phyloP scores from a whole-genome alignment of 64 coral and sea anemone genomes.

The Pocillopora verrucosa region DNA sequence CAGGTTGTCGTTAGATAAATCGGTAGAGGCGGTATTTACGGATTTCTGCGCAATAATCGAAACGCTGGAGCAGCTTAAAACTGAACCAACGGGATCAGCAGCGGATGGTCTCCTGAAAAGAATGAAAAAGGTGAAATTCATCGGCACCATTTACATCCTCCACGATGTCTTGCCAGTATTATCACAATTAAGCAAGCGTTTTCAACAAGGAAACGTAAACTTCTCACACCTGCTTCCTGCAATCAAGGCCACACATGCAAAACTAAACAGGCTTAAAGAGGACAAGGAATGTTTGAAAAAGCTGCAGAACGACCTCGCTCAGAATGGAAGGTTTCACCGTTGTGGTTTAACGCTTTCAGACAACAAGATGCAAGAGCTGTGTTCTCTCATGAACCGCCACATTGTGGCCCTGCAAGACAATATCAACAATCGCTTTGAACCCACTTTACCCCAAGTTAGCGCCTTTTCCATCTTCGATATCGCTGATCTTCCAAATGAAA shows the following conservation, averaged over 20 bases:
- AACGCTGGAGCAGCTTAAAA: slow-evolving; percentile 35
- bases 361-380: slow-evolving; percentile 50
- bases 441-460: slow-evolving; percentile 26
- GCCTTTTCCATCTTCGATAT: slow-evolving; percentile 30
- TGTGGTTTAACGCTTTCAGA: slow-evolving; percentile 34
- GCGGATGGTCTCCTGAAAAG: slow-evolving; percentile 32
- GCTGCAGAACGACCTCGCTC: background rate
- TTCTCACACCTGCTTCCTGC: slow-evolving; percentile 37
- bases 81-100: slow-evolving; percentile 29
- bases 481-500: slow-evolving; percentile 33
- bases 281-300: too few relatives aligned
- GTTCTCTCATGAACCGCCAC: slow-evolving; percentile 42
- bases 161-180: slow-evolving; percentile 38
- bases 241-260: slow-evolving; percentile 40
- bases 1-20: slow-evolving; percentile 25
- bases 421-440: slow-evolving; percentile 31
- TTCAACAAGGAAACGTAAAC: slow-evolving; percentile 43
- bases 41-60: slow-evolving; percentile 25
- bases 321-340: background rate
- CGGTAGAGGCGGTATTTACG: slow-evolving; percentile 17
- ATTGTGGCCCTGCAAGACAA: slow-evolving; percentile 34
- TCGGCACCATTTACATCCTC: slow-evolving; percentile 42
- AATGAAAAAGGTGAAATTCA: slow-evolving; percentile 36
- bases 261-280: too few relatives aligned
- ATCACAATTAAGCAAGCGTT: slow-evolving; percentile 42